These are phyloP conservation scores for Corynorhinus townsendii DNA, from an alignment of 2,113 vertebrate species.

Conservation along the genomic window DNA sequence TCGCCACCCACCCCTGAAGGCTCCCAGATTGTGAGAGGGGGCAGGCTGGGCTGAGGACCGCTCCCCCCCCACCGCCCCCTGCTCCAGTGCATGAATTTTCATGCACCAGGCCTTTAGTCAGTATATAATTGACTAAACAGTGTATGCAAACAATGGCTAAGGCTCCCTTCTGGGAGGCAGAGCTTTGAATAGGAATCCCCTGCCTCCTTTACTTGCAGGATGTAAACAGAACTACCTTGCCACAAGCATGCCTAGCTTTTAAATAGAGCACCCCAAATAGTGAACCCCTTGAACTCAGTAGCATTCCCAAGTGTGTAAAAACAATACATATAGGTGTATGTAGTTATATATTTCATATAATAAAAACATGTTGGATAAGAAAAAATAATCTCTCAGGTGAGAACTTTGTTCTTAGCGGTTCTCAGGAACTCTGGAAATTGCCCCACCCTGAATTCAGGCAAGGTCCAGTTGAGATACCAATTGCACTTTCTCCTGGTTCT, in stretches of 20 bases:
- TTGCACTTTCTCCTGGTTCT: rapidly evolving
- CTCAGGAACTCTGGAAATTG: background rate
- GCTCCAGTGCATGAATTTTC: too few species aligned
- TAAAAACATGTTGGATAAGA: background rate
- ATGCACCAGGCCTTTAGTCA: too few species aligned
- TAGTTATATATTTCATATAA: background rate
- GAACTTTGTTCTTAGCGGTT: background rate
- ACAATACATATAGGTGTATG: background rate
- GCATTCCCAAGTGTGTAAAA: background rate
- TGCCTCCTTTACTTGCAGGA: background rate
- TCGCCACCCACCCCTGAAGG: too few species aligned
- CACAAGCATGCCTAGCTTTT: too few species aligned
- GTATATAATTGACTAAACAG: background rate
- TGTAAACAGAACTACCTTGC: background rate
- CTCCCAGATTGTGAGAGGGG: too few species aligned
- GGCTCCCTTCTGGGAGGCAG: background rate
- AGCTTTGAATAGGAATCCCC: background rate
- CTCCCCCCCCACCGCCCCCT: too few species aligned
- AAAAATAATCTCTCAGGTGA: background rate
- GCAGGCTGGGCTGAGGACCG: too few species aligned
- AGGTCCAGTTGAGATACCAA: background rate
- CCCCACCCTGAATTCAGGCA: background rate
- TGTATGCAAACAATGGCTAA: background rate
- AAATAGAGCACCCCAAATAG: background rate
- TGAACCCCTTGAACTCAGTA: background rate